phyloP scores from a whole-genome alignment of 2,888 invertebrate genomes.

The Heliconius cydno region DNA sequence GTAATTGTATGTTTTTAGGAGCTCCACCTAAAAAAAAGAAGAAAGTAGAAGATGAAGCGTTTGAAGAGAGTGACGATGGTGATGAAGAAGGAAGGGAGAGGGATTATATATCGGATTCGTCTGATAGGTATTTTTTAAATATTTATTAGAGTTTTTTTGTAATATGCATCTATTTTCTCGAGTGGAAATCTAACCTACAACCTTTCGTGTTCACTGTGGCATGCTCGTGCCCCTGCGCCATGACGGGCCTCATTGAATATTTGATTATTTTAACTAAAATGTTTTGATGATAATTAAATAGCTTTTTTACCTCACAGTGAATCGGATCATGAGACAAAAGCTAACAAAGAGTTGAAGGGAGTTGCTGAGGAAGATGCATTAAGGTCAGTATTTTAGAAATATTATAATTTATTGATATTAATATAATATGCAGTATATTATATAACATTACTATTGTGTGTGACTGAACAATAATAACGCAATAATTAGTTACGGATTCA shows the following conservation, averaged over 20 bases:
- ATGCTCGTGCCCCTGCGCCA: no score
- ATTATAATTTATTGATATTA: no score
- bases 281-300: background rate
- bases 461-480: no score
- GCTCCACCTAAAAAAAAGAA: constrained; percentile 90
- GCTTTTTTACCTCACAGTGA: constrained; percentile 70
- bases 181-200: no score
- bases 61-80: constrained; percentile 98
- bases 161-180: no score
- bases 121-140: constrained; percentile 83
- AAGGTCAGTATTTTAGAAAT: constrained; percentile 61
- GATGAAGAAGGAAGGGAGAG: constrained; percentile 97
- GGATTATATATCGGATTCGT: constrained; percentile 96
- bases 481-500: no score
- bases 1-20: constrained; percentile 53
- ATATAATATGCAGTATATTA: no score
- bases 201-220: no score
- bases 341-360: constrained; percentile 91
- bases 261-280: no score
- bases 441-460: no score
- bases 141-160: no score
- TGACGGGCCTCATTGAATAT: no score
- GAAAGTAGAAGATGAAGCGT: constrained; percentile 93
- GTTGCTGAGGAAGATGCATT: constrained; percentile 96
- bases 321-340: constrained; percentile 88